Conservation (phyloP, 2,888 invertebrate species). For the Dryadula phaetusa region DNA sequence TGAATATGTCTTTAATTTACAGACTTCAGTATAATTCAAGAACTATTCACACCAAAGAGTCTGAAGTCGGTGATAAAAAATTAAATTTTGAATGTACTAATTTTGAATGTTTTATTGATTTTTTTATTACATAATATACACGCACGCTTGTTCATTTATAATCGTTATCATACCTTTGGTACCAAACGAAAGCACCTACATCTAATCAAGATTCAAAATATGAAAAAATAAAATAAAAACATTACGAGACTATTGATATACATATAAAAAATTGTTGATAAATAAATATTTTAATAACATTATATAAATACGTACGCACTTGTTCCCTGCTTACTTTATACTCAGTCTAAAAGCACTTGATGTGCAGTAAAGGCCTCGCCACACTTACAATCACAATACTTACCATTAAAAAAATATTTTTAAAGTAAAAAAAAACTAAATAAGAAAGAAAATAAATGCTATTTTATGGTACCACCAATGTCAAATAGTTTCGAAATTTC, state of each 20-base stretch:
- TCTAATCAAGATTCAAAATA: neutral
- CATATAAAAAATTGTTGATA: neutral
- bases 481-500: neutral
- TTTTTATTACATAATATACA: neutral
- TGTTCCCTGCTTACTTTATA: conserved; percentile 32
- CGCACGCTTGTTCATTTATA: neutral
- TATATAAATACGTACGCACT: conserved; percentile 19
- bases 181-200: neutral
- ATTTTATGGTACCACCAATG: neutral
- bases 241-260: neutral
- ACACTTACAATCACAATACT: conserved; percentile 22
- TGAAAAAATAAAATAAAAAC: neutral
- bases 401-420: neutral
- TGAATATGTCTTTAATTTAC: neutral
- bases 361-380: conserved; percentile 31
- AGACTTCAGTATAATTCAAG: neutral
- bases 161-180: neutral
- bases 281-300: conserved; percentile 1
- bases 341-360: conserved; percentile 29
- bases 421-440: neutral
- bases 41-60: neutral
- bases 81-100: neutral
- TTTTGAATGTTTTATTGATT: too few relatives aligned
- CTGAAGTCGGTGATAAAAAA: neutral
- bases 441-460: neutral